These are phyloP conservation scores for Tricholauxania praeusta DNA, from an alignment of 2,888 invertebrate genomes.

Conservation along the genomic window DNA sequence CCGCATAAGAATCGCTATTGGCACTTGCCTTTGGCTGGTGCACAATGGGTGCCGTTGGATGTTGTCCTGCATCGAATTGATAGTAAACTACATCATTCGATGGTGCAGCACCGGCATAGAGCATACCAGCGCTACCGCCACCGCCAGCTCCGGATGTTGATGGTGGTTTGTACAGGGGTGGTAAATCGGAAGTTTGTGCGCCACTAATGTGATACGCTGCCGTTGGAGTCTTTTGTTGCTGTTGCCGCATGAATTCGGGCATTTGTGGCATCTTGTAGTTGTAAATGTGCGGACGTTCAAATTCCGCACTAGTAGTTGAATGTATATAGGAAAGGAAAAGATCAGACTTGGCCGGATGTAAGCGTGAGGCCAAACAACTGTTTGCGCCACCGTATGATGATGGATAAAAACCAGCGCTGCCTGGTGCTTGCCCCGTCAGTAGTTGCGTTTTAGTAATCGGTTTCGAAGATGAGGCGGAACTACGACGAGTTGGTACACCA, in stretches of 20 bases:
- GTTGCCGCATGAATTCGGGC: constrained; percentile 54
- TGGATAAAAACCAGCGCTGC: constrained; percentile 56
- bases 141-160: constrained; percentile 20
- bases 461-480: constrained; percentile 53
- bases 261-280: constrained; percentile 65
- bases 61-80: constrained; percentile 62
- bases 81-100: constrained; percentile 65
- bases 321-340: constrained; percentile 65
- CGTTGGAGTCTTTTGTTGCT: constrained; percentile 45
- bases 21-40: constrained; percentile 54
- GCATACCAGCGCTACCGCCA: constrained; percentile 20
- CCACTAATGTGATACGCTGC: constrained; percentile 66
- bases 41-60: constrained; percentile 51
- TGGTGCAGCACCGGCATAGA: constrained; percentile 60
- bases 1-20: constrained; percentile 18
- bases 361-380: constrained; percentile 44
- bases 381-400: constrained; percentile 44
- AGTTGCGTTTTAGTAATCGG: constrained; percentile 62
- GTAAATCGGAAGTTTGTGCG: constrained; percentile 64
- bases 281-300: constrained; percentile 63
- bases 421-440: constrained; percentile 56
- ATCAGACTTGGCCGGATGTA: constrained; percentile 67
- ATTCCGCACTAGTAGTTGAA: constrained; percentile 48
- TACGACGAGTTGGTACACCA: constrained; percentile 64
- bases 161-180: constrained; percentile 55